Conservation (phyloP, 2,113 vertebrate genomes). For the Eulemur rufifrons region DNA sequence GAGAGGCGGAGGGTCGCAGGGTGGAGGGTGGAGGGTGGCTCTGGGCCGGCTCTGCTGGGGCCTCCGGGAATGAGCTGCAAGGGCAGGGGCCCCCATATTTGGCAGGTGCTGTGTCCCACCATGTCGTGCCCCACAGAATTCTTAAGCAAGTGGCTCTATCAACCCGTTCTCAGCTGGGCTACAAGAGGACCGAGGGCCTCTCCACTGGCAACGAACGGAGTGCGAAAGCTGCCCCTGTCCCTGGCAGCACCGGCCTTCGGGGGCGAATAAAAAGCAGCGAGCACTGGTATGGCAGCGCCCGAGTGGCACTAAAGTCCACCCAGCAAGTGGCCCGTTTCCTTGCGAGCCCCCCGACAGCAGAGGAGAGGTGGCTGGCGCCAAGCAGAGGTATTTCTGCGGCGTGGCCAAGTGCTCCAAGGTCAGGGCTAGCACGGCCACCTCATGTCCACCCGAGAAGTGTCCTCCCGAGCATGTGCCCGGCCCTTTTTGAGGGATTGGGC, state of each 20-base stretch:
- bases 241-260: neutral
- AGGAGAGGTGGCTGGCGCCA: conserved; percentile 87
- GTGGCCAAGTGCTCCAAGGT: conserved; percentile 87
- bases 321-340: conserved; percentile 49
- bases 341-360: conserved; percentile 87
- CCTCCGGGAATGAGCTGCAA: neutral
- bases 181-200: neutral
- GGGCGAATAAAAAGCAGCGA: neutral
- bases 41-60: accelerated
- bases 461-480: accelerated
- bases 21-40: neutral
- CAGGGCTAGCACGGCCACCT: conserved; percentile 74
- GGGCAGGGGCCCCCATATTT: neutral
- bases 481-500: neutral
- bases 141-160: neutral
- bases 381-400: conserved; percentile 88
- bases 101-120: neutral
- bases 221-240: neutral
- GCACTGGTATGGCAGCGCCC: neutral
- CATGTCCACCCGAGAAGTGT: neutral
- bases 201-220: neutral
- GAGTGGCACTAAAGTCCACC: neutral
- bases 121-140: neutral
- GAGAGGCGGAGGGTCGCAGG: neutral
- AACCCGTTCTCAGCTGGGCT: neutral